These are phyloP conservation scores for Chrysocyon brachyurus DNA, from an alignment of 2,797 vertebrate species.

Conservation along the genomic window DNA sequence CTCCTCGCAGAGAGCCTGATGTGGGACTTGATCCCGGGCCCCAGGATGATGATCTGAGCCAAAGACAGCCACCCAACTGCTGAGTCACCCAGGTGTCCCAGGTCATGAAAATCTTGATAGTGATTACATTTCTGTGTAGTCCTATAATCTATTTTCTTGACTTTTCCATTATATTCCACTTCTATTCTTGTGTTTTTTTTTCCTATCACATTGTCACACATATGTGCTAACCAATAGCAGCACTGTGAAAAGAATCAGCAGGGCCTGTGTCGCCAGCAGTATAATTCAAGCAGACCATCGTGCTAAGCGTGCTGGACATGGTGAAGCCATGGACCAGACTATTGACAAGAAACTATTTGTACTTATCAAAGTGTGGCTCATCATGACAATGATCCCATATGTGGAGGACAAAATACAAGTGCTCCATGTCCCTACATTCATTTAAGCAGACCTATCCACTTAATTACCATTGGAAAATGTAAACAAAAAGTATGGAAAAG, in stretches of 20 bases:
- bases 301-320: neutral
- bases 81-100: neutral
- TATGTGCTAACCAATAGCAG: neutral
- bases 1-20: no score
- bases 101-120: neutral
- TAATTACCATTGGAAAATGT: neutral
- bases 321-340: neutral
- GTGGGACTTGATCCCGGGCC: no score
- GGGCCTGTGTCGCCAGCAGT: neutral
- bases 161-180: neutral
- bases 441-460: neutral
- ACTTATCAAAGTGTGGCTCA: neutral
- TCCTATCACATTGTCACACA: neutral
- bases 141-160: neutral
- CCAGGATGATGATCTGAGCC: no score
- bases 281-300: neutral
- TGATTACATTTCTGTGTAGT: neutral
- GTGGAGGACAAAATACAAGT: neutral
- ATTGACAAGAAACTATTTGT: neutral
- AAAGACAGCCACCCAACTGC: no score
- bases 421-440: neutral
- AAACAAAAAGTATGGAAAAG: constrained; percentile 6
- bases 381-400: neutral
- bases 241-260: neutral
- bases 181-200: neutral